A percentile compares a stretch with the other conserved stretches of the same genome.
phyloP scores from a whole-genome alignment of 2,113 vertebrate species.

The Crotophaga sulcirostris region DNA sequence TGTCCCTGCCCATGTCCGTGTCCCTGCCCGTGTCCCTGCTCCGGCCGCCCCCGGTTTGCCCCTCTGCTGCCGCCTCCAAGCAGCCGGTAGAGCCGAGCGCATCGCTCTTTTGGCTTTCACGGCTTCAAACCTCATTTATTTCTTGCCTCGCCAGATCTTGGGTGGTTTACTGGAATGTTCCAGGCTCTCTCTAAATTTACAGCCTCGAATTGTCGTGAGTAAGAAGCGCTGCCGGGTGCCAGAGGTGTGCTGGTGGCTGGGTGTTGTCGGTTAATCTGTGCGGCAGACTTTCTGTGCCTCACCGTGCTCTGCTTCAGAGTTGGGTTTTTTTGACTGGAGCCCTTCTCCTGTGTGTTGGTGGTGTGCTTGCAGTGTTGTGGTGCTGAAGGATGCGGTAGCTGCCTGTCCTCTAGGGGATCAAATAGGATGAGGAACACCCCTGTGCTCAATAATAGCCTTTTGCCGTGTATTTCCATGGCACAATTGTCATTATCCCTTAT shows the following conservation, averaged over 20 bases:
- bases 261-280: not conserved
- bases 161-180: constrained; percentile 40
- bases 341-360: not conserved
- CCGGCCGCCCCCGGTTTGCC: too few relatives aligned
- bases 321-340: not conserved
- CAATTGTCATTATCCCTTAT: not conserved
- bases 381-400: not conserved
- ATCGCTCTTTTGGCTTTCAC: not conserved
- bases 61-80: not conserved
- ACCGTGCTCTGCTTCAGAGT: not conserved
- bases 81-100: fast-evolving
- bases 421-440: not conserved
- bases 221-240: not conserved
- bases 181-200: not conserved
- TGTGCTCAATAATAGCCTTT: not conserved
- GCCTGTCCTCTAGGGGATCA: not conserved
- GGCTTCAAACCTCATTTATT: not conserved
- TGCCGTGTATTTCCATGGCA: not conserved
- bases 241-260: not conserved
- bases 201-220: not conserved
- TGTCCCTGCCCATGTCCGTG: too few relatives aligned
- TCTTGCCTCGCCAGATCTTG: not conserved
- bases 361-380: not conserved
- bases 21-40: too few relatives aligned
- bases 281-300: not conserved